Percentiles rank a stretch among this genome's conserved stretches.
phyloP scores from a whole-genome alignment of 2,888 invertebrate species.

The Trimorus sp. region DNA sequence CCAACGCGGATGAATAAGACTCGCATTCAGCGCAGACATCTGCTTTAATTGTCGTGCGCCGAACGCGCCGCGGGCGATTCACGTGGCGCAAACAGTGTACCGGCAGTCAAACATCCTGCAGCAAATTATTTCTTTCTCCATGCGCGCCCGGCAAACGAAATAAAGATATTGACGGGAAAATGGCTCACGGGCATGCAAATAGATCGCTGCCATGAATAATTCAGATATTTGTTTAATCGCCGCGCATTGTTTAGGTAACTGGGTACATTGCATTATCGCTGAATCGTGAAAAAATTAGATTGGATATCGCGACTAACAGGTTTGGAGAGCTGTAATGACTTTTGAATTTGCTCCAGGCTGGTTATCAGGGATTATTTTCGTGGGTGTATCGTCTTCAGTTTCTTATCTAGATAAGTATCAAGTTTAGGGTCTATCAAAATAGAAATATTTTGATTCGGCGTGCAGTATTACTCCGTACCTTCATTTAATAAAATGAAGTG shows the following conservation, averaged over 20 bases:
- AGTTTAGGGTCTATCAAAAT: no score
- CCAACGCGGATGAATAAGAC: conserved; percentile 49
- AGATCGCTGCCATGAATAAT: conserved; percentile 53
- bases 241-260: conserved; percentile 12
- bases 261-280: no score
- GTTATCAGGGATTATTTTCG: no score
- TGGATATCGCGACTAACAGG: no score
- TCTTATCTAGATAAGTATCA: no score
- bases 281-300: no score
- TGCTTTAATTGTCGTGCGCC: conserved; percentile 63
- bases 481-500: no score
- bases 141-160: conserved; percentile 51
- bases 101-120: conserved; percentile 73
- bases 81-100: conserved; percentile 75
- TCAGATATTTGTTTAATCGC: conserved; percentile 36
- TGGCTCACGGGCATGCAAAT: conserved; percentile 51
- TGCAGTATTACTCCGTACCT: no score
- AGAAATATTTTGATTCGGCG: no score
- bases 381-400: no score
- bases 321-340: no score
- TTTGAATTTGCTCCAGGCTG: no score
- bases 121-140: conserved; percentile 65
- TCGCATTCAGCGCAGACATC: conserved; percentile 58
- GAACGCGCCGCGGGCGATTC: conserved; percentile 75
- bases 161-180: conserved; percentile 62